Evolutionary conservation across 2,113 vertebrate genomes (phyloP), one percentile per base, ranked within the genome.

Genomic region (Misgurnus mizolepis): DNA sequence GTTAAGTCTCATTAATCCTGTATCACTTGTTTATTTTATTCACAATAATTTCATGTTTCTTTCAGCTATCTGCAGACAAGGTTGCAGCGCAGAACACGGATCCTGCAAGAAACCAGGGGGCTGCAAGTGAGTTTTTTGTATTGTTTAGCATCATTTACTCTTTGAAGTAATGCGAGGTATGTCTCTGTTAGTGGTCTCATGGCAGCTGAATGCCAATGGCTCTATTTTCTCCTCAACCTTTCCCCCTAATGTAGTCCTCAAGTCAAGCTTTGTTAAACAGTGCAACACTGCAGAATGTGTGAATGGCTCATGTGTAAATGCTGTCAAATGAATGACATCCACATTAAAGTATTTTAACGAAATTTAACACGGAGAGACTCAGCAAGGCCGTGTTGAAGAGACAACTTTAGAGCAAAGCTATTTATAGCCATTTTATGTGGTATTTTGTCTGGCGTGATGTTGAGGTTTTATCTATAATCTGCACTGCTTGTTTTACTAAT

Each of bases 51-150:
- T 34, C 27, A 34, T 34, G 27, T 62, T 27, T 67, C 39, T 84
- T 71, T 85, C 79, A 99, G 97, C 97, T 34, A 98, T 99, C 89
- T 99, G 97, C 89, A 94, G 95, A 76, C 97, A 99, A 91, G 97
- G 97, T 88, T 99, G 97, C 92, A 98, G 95, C 91, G 94, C 92
- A 53, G 96, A 96, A 87, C 97, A 99, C 17, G 97, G 97, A 22
- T 95, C 94, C 50, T 99, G 97, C 88, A 96, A 96, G 87, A 88
- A 93, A 86, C 97, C 97, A 12, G 97, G 96, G 81, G 96, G 93
- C 84, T 99, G 97, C 96, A 97, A 94, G 97, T 99, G 96, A 96
- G 91, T 87, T 82, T 60, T 60, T 41, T 64, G 22, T 3, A 81
- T 86, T 87, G 84, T 47, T 67, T 60, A 6, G 41, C 62, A 74